Evolutionary conservation across 2,888 invertebrate genomes (phyloP), one percentile per base, ranked within the genome.

Genomic region (Hypena proboscidalis): DNA sequence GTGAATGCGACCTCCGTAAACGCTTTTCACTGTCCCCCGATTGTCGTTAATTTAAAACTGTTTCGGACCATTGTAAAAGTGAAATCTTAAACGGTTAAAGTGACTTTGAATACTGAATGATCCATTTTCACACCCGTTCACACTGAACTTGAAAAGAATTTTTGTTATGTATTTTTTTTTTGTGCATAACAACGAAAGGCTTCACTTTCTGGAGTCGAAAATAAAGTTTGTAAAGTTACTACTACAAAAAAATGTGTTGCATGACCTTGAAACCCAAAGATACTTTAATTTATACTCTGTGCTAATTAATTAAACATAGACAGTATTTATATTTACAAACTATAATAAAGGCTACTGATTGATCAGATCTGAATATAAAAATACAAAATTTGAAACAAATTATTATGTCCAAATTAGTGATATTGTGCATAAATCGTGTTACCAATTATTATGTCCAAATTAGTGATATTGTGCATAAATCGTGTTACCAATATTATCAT

Each of bases 41-140:
- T 78, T 73, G 76, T 73, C 62, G 71, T 73, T 71, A 74, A 76
- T 77, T 79, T 72, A 67, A 59, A 67, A 74, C 73, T 71, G 70
- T 70, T 74, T 74, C 57, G 57, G 60, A 53, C 67, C 61, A 70
- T 77, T 76, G 74, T 82, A 76, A 83, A 83, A 83, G 83, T 80
- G 80, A 81, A 81, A 80, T 68, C 70, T 66, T 61, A 58, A 73
- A 71, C 65, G 60, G 66, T 67, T 62, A 60, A 70, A 50, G 44
- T 39, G 20, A 45, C 46, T 62, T 20, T 63, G 47, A 63, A 63
- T 65, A 49, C 52, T 54, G 58, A 67, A 63, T 60, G 63, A 55
- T 63, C 64, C 48, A 56, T 67, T 67, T 64, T 49, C 50, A 46
- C 37, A 50, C 46, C 41, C 9, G 22, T 48, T 49, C 31, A 58